A percentile compares a stretch with the other conserved stretches of the same genome.
Conservation (phyloP, 2,113 vertebrate genomes). For the Datnioides undecimradiatus region DNA sequence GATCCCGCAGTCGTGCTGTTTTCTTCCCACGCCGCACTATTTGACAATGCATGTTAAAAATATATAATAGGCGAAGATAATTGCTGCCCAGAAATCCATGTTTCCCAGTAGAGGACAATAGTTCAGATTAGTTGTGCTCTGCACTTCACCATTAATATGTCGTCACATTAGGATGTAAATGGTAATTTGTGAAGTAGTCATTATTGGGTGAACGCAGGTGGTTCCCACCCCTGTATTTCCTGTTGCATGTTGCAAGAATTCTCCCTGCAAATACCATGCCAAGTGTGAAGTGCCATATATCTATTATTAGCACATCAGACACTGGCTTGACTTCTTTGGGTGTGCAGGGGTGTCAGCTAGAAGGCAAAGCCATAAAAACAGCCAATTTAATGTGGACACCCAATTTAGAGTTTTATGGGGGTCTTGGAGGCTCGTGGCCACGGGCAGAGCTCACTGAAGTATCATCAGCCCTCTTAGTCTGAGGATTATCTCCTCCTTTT, state of each 20-base stretch:
- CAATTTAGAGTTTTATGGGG: conserved; percentile 33
- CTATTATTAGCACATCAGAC: conserved; percentile 66
- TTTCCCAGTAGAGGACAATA: neutral
- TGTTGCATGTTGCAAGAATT: conserved; percentile 34
- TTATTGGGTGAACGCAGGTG: conserved; percentile 58
- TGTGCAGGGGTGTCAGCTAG: conserved; percentile 30
- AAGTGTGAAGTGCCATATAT: conserved; percentile 39
- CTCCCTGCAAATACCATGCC: conserved; percentile 1
- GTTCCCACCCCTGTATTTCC: conserved; percentile 49
- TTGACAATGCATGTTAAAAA: conserved; percentile 8
- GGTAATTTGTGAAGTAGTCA: conserved; percentile 45
- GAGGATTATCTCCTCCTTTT: neutral
- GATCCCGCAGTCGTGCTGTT: neutral
- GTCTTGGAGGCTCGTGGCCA: neutral
- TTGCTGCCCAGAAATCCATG: conserved; percentile 6
- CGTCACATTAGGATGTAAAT: conserved; percentile 33
- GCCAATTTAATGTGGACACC: conserved; percentile 41
- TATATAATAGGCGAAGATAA: conserved; percentile 15
- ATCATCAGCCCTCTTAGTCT: conserved; percentile 18
- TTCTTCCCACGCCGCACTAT: neutral
- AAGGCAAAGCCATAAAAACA: conserved; percentile 40
- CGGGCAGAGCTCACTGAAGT: conserved; percentile 21
- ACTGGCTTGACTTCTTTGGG: conserved; percentile 41
- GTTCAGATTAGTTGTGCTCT: conserved; percentile 9
- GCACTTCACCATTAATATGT: conserved; percentile 18